A percentile compares a stretch with the other conserved stretches of the same genome.
phyloP scores from a whole-genome alignment of 2,113 vertebrate species.

The Chinchilla lanigera region DNA sequence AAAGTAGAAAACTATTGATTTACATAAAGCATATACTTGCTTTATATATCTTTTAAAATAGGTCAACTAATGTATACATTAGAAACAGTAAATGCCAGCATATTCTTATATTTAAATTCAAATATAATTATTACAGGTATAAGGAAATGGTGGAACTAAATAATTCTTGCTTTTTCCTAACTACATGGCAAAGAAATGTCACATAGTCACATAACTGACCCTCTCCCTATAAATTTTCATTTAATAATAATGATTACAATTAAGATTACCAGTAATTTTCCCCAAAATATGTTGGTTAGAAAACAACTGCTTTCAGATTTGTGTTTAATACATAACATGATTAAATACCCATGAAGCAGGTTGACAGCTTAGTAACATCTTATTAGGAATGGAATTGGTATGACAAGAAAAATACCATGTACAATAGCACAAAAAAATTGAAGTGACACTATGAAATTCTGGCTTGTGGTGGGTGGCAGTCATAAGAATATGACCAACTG shows the following conservation, averaged over 20 bases:
- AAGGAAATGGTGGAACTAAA: constrained; percentile 54
- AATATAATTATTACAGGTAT: constrained; percentile 67
- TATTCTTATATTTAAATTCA: not conserved
- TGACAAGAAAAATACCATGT: not conserved
- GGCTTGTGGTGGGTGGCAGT: not conserved
- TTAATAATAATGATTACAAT: constrained; percentile 73
- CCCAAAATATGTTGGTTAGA: not conserved
- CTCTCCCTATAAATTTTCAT: constrained; percentile 57
- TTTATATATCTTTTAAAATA: constrained; percentile 33
- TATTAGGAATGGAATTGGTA: not conserved
- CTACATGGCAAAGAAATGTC: constrained; percentile 78
- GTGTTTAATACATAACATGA: not conserved
- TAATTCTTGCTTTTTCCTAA: not conserved
- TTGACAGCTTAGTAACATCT: not conserved
- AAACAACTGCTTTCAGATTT: not conserved
- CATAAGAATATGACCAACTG: not conserved
- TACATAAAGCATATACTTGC: constrained; percentile 33
- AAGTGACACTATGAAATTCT: not conserved
- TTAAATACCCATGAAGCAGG: not conserved
- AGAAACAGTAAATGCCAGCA: constrained; percentile 70
- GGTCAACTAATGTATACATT: constrained; percentile 68
- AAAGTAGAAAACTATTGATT: constrained; percentile 55
- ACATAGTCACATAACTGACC: constrained; percentile 63
- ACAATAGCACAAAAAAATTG: not conserved
- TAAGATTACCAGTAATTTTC: not conserved